Percentiles rank a stretch among this genome's conserved stretches.
phyloP scores from a whole-genome alignment of 2,888 invertebrate genomes.

The Aelia acuminata region DNA sequence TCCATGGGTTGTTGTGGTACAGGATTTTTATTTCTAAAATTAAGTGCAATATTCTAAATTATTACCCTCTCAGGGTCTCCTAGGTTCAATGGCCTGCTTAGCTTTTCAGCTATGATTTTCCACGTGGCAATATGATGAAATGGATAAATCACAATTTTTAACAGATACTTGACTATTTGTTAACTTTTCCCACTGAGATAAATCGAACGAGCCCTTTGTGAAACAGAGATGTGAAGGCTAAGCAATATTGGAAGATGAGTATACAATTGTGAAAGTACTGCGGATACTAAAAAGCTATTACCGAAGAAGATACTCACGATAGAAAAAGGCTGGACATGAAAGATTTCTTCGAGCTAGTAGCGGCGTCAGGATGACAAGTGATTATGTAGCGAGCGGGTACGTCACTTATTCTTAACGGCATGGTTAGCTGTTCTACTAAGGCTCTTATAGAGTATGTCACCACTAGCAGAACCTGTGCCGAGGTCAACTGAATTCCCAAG shows the following conservation, averaged over 20 bases:
- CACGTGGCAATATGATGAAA: no score
- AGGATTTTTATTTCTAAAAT: no score
- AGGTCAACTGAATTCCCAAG: not conserved
- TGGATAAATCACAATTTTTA: no score
- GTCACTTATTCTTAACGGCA: conserved; percentile 26
- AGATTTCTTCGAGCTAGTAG: not conserved
- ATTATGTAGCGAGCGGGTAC: conserved; percentile 46
- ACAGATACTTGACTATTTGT: no score
- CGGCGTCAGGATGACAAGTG: not conserved
- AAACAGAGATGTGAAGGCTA: not conserved
- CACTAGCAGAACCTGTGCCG: not conserved
- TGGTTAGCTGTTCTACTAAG: not conserved
- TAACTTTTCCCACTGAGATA: no score
- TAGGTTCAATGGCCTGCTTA: no score
- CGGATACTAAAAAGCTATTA: not conserved
- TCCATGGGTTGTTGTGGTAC: no score
- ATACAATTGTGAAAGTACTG: not conserved
- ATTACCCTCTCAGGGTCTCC: no score
- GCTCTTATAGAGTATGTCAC: not conserved
- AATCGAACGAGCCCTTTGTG: no score
- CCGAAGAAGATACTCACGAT: not conserved
- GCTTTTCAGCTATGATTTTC: no score
- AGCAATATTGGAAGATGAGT: not conserved
- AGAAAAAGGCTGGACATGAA: not conserved
- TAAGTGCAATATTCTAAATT: no score